Base-by-base conservation (phyloP, 2,888 invertebrate genomes). In the Drosophila flavopinicola region DNA sequence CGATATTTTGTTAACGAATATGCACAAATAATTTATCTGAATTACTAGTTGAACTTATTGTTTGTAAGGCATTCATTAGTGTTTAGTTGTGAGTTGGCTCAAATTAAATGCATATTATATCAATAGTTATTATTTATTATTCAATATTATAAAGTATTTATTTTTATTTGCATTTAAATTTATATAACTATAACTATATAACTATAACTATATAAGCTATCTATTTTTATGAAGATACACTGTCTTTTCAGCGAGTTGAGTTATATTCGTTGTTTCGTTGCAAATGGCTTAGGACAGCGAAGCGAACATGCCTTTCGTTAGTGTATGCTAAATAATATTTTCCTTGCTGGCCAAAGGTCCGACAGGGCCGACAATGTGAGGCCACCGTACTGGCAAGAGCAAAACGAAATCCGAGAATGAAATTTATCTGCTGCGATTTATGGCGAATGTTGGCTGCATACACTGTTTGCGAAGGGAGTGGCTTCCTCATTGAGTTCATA, bases 401-500 rank as follows among this genome's bases (percentile, higher is more conserved):
- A 70, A 75, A 71, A 58, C 33, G 67, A 71, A 75, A 76, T 68
- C 66, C 68, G 63, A 83, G 78, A 75, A 75, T 68, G 63, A 77
- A 79, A 86, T 86, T 79, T 86, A 82, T 86, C 84, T 82, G 80
- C 74, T 79, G 77, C 86, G 74, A 86, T 82, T 82, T 82, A 82
- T 86, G 71, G 70, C 30, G 37, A 49, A 54, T 59, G 67, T 67
- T 52, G 33, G 15, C 15, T 47, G 51, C 33, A 33, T 3, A 20
- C 27, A 45, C 24, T 39, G 72, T n/a, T 20, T 48, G 27, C 15
- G 33, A 17, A 37, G 58, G 64, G 74, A 57, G 74, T 52, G 63
- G 60, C 76, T 76, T 49, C 41, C 65, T 79, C 52, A 84, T 76
- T 68, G 76, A 74, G 87, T 85, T 85, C 83, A 83, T 83, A 83